A percentile compares a stretch with the other conserved stretches of the same genome.
phyloP scores from a whole-genome alignment of 1,140 invertebrate species.

The Charaxes varanes region DNA sequence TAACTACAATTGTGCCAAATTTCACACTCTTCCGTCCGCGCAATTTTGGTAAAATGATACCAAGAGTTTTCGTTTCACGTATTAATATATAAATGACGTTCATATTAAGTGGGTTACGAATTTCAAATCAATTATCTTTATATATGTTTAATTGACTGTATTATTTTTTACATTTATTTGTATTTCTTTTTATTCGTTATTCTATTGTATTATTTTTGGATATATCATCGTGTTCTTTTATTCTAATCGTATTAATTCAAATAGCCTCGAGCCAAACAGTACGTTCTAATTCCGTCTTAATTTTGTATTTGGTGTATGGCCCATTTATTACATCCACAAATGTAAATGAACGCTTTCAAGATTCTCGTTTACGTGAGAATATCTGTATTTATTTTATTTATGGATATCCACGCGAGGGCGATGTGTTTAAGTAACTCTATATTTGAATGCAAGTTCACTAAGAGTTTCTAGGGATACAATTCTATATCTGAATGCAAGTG shows the following conservation, averaged over 20 bases:
- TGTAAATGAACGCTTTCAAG: conserved; percentile 69
- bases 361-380: conserved; percentile 72
- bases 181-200: no score
- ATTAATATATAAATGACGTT: no score
- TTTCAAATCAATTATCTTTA: no score
- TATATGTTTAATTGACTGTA: no score
- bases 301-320: conserved; percentile 63
- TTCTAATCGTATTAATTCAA: conserved; percentile 20
- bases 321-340: conserved; percentile 72
- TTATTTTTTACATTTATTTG: no score
- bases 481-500: no score
- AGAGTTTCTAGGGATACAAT: no score
- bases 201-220: conserved; percentile 17
- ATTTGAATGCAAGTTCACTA: conserved; percentile 62
- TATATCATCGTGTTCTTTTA: conserved; percentile 19
- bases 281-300: conserved; percentile 37
- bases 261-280: conserved; percentile 22
- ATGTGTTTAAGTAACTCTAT: conserved; percentile 69
- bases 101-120: no score
- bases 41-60: no score
- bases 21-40: no score
- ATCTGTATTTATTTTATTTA: conserved; percentile 74
- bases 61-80: no score
- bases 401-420: conserved; percentile 60
- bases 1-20: no score